phyloP scores from a whole-genome alignment of 2,888 invertebrate genomes.

The Malthinus seriepunctatus region DNA sequence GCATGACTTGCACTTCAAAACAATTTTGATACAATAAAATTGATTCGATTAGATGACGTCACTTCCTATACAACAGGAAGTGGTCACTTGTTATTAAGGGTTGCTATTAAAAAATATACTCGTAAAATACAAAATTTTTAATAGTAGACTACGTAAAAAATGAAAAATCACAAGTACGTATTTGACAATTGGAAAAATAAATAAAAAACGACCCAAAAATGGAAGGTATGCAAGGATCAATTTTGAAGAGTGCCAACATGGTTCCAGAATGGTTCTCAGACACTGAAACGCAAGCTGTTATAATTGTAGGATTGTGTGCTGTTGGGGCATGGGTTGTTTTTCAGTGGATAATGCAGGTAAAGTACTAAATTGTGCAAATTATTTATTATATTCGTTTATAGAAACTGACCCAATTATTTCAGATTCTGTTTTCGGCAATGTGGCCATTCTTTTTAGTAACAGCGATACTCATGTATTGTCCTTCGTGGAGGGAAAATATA shows the following conservation, averaged over 20 bases:
- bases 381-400: neutral
- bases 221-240: no score
- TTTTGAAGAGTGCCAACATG: neutral
- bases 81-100: slow-evolving; percentile 24
- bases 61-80: slow-evolving; percentile 30
- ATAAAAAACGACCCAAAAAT: neutral
- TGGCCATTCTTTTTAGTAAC: slow-evolving; percentile 35
- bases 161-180: slow-evolving; percentile 19
- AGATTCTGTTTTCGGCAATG: slow-evolving; percentile 35
- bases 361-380: neutral
- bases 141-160: neutral
- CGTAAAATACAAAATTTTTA: slow-evolving; percentile 2
- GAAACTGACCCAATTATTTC: slow-evolving; percentile 13
- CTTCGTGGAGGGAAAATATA: slow-evolving; percentile 30
- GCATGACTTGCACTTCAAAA: slow-evolving; percentile 30
- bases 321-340: slow-evolving; percentile 38
- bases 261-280: slow-evolving; percentile 27
- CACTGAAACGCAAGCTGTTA: slow-evolving; percentile 34
- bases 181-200: slow-evolving; percentile 13
- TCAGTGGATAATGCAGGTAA: slow-evolving; percentile 36
- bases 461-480: slow-evolving; percentile 26
- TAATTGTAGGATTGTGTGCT: slow-evolving; percentile 35
- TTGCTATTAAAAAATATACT: slow-evolving; percentile 7
- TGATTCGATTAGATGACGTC: slow-evolving; percentile 32
- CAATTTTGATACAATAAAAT: slow-evolving; percentile 25